A percentile compares a stretch with the other conserved stretches of the same genome.
Evolutionary conservation across 1,140 invertebrate species (phyloP).

Genomic region (Leptinotarsa undecemlineata): DNA sequence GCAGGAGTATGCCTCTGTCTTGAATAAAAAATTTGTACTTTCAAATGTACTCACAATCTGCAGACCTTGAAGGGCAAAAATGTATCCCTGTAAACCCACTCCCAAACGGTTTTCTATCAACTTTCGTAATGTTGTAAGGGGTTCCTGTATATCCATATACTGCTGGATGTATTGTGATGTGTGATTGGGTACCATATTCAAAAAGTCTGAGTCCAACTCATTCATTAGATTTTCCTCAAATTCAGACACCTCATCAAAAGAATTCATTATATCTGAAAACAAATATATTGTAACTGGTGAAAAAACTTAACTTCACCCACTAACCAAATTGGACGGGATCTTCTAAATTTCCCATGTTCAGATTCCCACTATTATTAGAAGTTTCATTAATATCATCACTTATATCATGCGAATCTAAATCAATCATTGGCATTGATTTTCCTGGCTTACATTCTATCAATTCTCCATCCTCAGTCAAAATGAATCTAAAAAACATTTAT

Average conservation of each 20-base stretch:
- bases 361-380: slow-evolving; percentile 24
- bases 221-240: slow-evolving; percentile 51
- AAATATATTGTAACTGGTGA: slow-evolving; percentile 9
- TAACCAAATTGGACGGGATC: slow-evolving; percentile 42
- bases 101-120: slow-evolving; percentile 77
- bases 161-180: slow-evolving; percentile 75
- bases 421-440: slow-evolving; percentile 25
- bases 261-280: slow-evolving; percentile 35
- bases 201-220: slow-evolving; percentile 53
- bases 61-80: slow-evolving; percentile 86
- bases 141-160: slow-evolving; percentile 90
- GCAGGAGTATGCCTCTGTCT: too few species aligned
- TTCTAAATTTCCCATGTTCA: slow-evolving; percentile 35
- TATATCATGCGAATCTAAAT: slow-evolving; percentile 33
- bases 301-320: neutral
- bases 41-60: slow-evolving; percentile 63
- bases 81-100: slow-evolving; percentile 74
- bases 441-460: slow-evolving; percentile 39
- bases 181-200: slow-evolving; percentile 55
- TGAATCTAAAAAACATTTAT: slow-evolving; percentile 39
- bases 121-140: slow-evolving; percentile 70
- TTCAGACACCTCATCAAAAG: slow-evolving; percentile 43
- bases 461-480: slow-evolving; percentile 47
- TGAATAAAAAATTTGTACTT: too few species aligned
- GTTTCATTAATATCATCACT: slow-evolving; percentile 35